Percentiles rank a stretch among this genome's conserved stretches.
phyloP scores from a whole-genome alignment of 2,797 vertebrate species.

The Phalanger gymnotis region DNA sequence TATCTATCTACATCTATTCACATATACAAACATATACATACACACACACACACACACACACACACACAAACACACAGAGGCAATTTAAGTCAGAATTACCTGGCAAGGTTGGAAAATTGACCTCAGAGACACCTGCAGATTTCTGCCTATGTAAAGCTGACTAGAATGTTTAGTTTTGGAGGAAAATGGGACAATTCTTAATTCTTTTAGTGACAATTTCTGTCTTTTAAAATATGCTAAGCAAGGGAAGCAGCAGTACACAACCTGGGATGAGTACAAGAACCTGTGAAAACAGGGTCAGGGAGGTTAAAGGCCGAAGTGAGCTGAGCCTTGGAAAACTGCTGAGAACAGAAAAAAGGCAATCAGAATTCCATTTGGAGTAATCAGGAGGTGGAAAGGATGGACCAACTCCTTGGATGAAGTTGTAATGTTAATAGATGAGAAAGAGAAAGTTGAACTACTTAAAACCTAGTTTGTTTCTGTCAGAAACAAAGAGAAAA shows the following conservation, averaged over 20 bases:
- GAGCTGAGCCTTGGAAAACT: neutral
- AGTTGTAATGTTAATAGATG: neutral
- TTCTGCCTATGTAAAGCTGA: neutral
- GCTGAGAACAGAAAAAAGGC: neutral
- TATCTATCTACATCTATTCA: too few relatives aligned
- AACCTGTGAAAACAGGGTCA: neutral
- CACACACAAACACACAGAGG: fast-evolving
- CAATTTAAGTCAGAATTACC: neutral
- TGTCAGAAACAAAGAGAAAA: too few relatives aligned
- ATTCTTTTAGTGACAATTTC: neutral
- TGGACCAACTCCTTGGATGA: neutral
- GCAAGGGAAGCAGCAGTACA: neutral
- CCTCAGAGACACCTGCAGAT: neutral
- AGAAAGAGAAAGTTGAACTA: neutral
- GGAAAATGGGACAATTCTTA: neutral
- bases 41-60: too few relatives aligned
- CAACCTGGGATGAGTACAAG: neutral
- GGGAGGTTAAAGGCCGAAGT: neutral
- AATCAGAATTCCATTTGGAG: neutral
- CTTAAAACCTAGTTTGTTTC: neutral
- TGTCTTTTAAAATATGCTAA: neutral
- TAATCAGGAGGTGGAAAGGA: neutral
- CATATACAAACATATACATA: neutral
- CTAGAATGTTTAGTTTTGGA: neutral
- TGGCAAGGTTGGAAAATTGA: neutral